phyloP scores from a whole-genome alignment of 2,797 vertebrate species.

The Chiroxiphia lanceolata region DNA sequence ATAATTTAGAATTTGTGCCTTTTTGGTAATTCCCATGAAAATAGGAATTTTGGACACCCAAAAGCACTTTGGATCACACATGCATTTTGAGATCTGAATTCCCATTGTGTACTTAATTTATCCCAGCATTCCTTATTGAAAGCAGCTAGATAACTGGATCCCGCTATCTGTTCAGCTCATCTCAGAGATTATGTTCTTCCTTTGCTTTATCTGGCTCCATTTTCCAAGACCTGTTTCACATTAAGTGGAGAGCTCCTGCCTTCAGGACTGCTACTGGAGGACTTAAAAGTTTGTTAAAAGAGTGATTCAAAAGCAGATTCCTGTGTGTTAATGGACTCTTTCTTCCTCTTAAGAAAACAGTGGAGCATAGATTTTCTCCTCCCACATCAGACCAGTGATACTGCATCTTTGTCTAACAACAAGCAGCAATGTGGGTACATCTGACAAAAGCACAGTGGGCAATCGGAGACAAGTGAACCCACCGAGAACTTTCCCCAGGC shows the following conservation, averaged over 20 bases:
- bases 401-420: not conserved
- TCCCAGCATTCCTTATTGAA: not conserved
- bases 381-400: not conserved
- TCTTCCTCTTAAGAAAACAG: not conserved
- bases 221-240: conserved; percentile 21
- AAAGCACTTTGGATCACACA: not conserved
- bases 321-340: not conserved
- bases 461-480: fast-evolving
- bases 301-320: not conserved
- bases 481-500: not conserved
- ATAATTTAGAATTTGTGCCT: not conserved
- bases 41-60: not conserved
- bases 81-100: not conserved
- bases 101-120: not conserved
- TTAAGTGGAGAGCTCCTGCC: conserved; percentile 15
- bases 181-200: not conserved
- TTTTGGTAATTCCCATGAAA: not conserved
- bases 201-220: conserved; percentile 4
- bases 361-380: not conserved
- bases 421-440: not conserved
- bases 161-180: not conserved
- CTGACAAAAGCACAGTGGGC: not conserved
- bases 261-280: conserved; percentile 9
- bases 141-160: not conserved
- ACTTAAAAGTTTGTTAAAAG: conserved; percentile 4